Percentiles rank a stretch among this genome's conserved stretches.
These are phyloP conservation scores for Aspidoscelis tigris DNA, from an alignment of 2,113 vertebrate species.

Conservation along the genomic window DNA sequence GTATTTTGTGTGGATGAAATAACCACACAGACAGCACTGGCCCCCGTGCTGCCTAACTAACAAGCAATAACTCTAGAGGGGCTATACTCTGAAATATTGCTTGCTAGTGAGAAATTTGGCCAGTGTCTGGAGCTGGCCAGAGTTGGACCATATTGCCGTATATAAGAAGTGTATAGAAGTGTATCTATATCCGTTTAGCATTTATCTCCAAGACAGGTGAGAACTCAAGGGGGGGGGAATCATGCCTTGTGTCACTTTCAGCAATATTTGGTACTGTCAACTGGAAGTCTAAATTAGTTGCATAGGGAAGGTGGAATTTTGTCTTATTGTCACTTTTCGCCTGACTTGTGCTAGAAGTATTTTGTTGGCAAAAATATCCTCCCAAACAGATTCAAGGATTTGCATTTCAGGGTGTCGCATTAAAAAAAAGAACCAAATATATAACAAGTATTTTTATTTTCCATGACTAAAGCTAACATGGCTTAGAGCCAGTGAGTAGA, in stretches of 20 bases:
- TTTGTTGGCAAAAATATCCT: background rate
- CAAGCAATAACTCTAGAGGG: no score
- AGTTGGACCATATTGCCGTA: no score
- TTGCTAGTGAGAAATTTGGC: no score
- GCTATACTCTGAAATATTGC: no score
- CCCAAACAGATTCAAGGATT: background rate
- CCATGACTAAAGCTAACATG: conserved; percentile 21
- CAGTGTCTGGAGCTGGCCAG: no score
- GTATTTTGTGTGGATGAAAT: no score
- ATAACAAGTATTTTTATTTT: background rate
- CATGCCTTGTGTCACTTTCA: background rate
- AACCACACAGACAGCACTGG: no score
- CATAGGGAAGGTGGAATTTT: no score
- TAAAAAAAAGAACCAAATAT: background rate
- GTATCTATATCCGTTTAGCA: background rate
- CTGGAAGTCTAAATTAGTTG: background rate
- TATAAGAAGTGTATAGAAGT: no score
- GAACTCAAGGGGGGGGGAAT: background rate
- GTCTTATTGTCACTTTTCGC: background rate
- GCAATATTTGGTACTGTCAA: background rate
- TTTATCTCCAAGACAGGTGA: background rate
- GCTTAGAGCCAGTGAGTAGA: background rate
- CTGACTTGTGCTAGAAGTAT: background rate
- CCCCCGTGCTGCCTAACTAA: no score
- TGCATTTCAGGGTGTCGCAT: background rate